Conservation (phyloP, 2,797 vertebrate genomes). For the Pseudocheirus occidentalis region DNA sequence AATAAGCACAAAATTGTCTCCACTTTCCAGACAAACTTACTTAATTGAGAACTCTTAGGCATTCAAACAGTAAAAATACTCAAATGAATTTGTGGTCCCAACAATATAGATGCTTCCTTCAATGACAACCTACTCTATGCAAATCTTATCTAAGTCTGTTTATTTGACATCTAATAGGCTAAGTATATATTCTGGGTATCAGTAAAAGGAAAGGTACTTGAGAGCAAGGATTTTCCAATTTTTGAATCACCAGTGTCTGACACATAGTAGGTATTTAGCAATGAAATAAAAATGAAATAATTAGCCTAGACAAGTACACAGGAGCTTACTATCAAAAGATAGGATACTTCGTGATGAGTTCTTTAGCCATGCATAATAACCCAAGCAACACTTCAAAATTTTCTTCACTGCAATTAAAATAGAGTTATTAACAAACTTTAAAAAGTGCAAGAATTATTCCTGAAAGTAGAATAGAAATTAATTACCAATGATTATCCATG, state of each 20-base stretch:
- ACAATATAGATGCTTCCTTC: background rate
- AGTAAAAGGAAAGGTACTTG: background rate
- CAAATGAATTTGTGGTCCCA: background rate
- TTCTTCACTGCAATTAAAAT: background rate
- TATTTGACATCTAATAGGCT: background rate
- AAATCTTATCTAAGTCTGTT: background rate
- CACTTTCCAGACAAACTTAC: background rate
- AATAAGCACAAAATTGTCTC: background rate
- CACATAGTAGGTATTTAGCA: background rate
- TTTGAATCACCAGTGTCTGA: background rate
- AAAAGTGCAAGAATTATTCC: background rate
- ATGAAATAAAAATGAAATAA: background rate
- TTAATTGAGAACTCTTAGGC: background rate
- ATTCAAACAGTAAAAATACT: background rate
- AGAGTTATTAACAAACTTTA: background rate
- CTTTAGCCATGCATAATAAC: background rate
- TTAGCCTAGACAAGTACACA: background rate
- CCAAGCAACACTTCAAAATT: background rate
- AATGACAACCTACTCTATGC: background rate
- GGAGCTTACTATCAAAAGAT: background rate
- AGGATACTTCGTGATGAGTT: background rate
- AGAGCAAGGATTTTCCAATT: background rate
- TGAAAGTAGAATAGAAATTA: background rate
- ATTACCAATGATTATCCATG: background rate
- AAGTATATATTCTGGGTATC: background rate